phyloP scores from a whole-genome alignment of 2,113 vertebrate species.

The Gallinago undulata region DNA sequence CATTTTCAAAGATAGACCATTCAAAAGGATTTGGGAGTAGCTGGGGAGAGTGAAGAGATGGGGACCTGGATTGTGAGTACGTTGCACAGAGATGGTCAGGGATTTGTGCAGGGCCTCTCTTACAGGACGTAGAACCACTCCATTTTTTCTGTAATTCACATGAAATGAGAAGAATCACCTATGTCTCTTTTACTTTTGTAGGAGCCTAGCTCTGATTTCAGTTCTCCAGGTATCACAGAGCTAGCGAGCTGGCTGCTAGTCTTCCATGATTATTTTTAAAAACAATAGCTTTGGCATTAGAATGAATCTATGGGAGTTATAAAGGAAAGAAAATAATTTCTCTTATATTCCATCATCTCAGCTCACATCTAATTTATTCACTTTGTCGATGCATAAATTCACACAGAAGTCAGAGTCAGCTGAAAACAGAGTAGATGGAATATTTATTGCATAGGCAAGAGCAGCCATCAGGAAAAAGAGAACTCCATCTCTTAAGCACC shows the following conservation, averaged over 20 bases:
- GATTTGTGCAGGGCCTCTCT: not conserved
- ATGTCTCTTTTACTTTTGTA: not conserved
- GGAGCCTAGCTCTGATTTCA: not conserved
- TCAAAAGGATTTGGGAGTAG: not conserved
- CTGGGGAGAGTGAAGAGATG: not conserved
- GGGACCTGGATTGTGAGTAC: not conserved
- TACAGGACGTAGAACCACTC: not conserved
- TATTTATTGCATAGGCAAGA: slow-evolving; percentile 44
- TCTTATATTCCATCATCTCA: slow-evolving; percentile 22
- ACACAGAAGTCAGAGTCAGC: slow-evolving; percentile 53
- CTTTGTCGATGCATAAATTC: slow-evolving; percentile 60
- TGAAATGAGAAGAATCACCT: not conserved
- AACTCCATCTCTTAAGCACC: not conserved
- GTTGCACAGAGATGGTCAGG: not conserved
- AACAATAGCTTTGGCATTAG: not conserved
- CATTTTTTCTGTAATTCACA: not conserved
- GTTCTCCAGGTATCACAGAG: not conserved
- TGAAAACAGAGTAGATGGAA: slow-evolving; percentile 45
- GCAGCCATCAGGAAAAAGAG: not conserved
- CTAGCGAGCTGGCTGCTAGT: not conserved
- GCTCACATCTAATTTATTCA: slow-evolving; percentile 41
- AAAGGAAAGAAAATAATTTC: slow-evolving; percentile 35
- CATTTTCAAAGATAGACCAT: not conserved
- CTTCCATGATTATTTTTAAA: slow-evolving; percentile 18
- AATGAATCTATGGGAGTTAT: slow-evolving; percentile 1